A percentile compares a stretch with the other conserved stretches of the same genome.
phyloP scores from a whole-genome alignment of 1,140 invertebrate genomes.

The Tribolium madens region DNA sequence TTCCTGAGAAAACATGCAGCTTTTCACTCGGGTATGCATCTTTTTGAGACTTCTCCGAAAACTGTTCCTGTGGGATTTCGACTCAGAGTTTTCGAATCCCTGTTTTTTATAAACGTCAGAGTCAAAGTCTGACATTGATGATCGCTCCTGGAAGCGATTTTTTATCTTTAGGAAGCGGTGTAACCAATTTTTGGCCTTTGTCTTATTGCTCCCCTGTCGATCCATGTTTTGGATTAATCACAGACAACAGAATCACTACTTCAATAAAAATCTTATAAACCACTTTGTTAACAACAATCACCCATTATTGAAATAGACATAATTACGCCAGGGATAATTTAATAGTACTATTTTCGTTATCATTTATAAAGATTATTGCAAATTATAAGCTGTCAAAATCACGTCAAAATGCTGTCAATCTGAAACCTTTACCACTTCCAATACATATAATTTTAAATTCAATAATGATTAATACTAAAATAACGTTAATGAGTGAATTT shows the following conservation, averaged over 20 bases:
- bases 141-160: slow-evolving; percentile 22
- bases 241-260: not conserved
- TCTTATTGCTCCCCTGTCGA: slow-evolving; percentile 25
- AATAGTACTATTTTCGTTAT: not conserved
- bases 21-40: slow-evolving; percentile 54
- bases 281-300: not conserved
- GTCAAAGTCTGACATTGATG: not conserved
- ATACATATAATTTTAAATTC: not conserved
- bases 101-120: not conserved
- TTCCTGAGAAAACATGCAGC: slow-evolving; percentile 45
- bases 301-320: not conserved
- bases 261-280: not conserved
- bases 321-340: not conserved
- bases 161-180: slow-evolving; percentile 25
- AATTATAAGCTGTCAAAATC: not conserved
- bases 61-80: slow-evolving; percentile 15
- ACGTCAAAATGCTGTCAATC: not conserved
- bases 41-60: slow-evolving; percentile 52
- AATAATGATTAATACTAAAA: not conserved
- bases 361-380: not conserved
- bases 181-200: slow-evolving; percentile 50
- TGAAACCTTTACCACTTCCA: not conserved
- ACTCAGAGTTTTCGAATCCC: not conserved
- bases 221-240: not conserved
- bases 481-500: too few relatives aligned